Evolutionary conservation across 2,113 vertebrate species (phyloP), one percentile per base, ranked within the genome.

Genomic region (Paramormyrops kingsleyae): DNA sequence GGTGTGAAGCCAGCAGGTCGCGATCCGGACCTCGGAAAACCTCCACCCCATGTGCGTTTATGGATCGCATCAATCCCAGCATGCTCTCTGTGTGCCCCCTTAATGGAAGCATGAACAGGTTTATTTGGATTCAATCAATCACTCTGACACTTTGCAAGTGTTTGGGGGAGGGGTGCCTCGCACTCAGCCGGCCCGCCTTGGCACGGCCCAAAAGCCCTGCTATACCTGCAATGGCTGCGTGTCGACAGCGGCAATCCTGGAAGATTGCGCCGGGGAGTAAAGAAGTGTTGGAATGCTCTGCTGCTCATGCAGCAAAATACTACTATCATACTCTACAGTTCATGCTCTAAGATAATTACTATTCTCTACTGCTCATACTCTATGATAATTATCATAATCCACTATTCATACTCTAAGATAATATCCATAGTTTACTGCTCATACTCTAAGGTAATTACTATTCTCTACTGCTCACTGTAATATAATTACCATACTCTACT

Each of bases 91-190:
- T 92, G 91, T 92, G 91, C 83, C 83, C 83, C 92, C 92, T 92
- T 95, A 95, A 96, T 95, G 95, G 94, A 95, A 96, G 95, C 95
- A 95, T 95, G 94, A 96, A 96, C 90, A 92, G 94, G 93, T 96
- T 95, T 95, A 95, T 95, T 95, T 95, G 92, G 92, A 93, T 92
- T 94, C 94, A 95, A 96, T 96, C 95, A 94, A 95, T 96, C 95
- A 96, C 91, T 74, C 92, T 95, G 95, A 94, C 95, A 95, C 93
- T 46, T 84, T 19, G 21, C 19, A 19, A 24, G 83, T 47, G 24
- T 46, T 47, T 84, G 19, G 19, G 83, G 44, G 44, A 84, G 91
- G 91, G 92, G 44, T 46, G 86, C 74, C 35, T 42, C 5, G 17
- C 74, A 19, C 5, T 42, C 31, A 19, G 31, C 31, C 15, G 74